Base-by-base conservation (phyloP, 2,797 vertebrate genomes). In the Enteromius trimaculatus region DNA sequence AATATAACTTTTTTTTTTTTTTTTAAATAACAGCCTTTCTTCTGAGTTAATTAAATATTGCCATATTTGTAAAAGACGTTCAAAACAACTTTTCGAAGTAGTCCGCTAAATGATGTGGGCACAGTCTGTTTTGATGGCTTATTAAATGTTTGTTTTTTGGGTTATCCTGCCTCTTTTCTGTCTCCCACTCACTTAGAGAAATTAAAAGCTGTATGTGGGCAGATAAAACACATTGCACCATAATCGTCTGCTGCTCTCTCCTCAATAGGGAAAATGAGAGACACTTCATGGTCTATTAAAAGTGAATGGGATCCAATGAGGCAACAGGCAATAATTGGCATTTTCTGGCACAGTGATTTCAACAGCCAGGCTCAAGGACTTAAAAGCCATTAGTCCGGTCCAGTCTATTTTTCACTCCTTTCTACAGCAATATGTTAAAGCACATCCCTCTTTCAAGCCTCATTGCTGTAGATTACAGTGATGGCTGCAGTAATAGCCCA, bases 241-340 rank as follows among this genome's bases (percentile, higher is more conserved):
- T 93, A 92, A 93, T 92, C 84, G 77, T 87, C 90, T 90, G 88
- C 92, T 92, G 90, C 88, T 92, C 90, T 92, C 88, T 77, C 82
- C 86, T 87, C 90, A 91, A 90, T 89, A 88, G 88, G 85, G 89
- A 87, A 90, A 92, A 94, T 88, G 90, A 92, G 91, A 89, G 88
- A 88, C 84, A 92, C 90, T 93, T 92, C 91, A 93, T 90, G 92
- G 89, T 92, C 93, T 93, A 92, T 95, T 94, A 93, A 93, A 88
- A 92, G 87, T 87, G 90, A 92, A 92, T 92, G 86, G 89, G 89
- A 93, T 91, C 92, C 92, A 93, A 87, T 91, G 88, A 90, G 92
- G 89, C 92, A 90, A 88, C 86, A 86, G 86, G 88, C 88, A 88
- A 87, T 93, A 93, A 93, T 92, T 94, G 91, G 90, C 89, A 89